These are phyloP conservation scores for Mercenaria mercenaria DNA, from an alignment of 1,140 invertebrate species.

Conservation along the genomic window DNA sequence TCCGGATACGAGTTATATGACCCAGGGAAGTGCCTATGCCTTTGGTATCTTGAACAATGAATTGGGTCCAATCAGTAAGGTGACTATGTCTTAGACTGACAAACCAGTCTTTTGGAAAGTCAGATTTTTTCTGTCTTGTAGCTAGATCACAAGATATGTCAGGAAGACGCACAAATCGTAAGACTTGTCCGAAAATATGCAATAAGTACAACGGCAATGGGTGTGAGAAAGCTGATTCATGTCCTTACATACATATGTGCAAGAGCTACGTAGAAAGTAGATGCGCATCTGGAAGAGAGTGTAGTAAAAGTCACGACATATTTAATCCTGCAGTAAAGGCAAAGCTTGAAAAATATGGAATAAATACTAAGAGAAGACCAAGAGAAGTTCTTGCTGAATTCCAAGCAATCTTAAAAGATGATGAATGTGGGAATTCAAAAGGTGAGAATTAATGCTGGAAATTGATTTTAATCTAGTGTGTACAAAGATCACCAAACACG, in stretches of 20 bases:
- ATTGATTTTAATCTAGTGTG: too few relatives aligned
- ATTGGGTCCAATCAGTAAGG: too few relatives aligned
- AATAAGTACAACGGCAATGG: background rate
- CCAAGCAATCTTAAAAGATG: background rate
- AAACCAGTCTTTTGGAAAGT: too few relatives aligned
- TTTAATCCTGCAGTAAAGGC: background rate
- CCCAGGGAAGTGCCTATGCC: too few relatives aligned
- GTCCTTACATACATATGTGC: slow-evolving; percentile 5
- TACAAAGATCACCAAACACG: too few relatives aligned
- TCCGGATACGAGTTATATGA: too few relatives aligned
- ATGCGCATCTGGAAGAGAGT: slow-evolving; percentile 6
- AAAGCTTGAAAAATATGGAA: slow-evolving; percentile 4
- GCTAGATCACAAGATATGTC: too few relatives aligned
- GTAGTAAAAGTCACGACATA: slow-evolving; percentile 25
- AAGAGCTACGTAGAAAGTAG: background rate
- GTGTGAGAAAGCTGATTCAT: background rate
- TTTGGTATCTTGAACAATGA: too few relatives aligned
- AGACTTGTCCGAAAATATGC: background rate
- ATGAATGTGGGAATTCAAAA: background rate
- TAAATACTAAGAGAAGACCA: slow-evolving; percentile 15
- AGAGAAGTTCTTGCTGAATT: slow-evolving; percentile 24
- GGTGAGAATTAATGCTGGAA: too few relatives aligned
- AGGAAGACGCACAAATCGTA: too few relatives aligned
- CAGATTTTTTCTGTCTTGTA: too few relatives aligned
- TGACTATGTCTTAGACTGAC: too few relatives aligned